Evolutionary conservation across 2,797 vertebrate genomes (phyloP).

Genomic region (Luscinia luscinia): DNA sequence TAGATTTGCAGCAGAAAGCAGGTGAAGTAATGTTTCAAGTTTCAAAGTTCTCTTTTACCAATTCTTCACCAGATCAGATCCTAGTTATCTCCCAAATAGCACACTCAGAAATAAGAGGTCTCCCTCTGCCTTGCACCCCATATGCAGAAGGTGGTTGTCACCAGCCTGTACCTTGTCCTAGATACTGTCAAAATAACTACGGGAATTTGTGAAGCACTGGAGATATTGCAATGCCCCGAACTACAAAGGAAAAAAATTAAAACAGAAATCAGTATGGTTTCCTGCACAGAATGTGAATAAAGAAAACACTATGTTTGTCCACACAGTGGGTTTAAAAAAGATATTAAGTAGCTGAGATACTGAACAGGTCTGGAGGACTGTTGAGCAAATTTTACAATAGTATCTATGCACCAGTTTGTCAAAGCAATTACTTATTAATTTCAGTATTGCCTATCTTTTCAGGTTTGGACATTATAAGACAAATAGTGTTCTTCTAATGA

Average conservation of each 20-base stretch:
- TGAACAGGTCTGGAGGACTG: neutral
- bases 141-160: neutral
- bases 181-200: neutral
- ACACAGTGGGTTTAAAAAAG: neutral
- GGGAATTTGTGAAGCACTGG: neutral
- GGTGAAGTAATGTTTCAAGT: neutral
- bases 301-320: neutral
- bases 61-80: neutral
- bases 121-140: neutral
- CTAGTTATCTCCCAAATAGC: neutral
- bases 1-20: neutral
- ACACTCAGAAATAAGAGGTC: neutral
- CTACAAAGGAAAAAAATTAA: accelerated
- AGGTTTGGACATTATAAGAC: neutral
- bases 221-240: neutral
- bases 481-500: constrained; percentile 18
- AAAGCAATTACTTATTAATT: neutral
- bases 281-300: neutral
- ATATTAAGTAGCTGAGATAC: neutral
- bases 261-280: neutral
- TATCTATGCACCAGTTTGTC: neutral
- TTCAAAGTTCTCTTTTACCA: neutral
- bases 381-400: neutral
- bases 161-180: neutral
- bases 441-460: neutral